These are phyloP conservation scores for Pelvicachromis taeniatus DNA, from an alignment of 2,113 vertebrate species.

Conservation along the genomic window DNA sequence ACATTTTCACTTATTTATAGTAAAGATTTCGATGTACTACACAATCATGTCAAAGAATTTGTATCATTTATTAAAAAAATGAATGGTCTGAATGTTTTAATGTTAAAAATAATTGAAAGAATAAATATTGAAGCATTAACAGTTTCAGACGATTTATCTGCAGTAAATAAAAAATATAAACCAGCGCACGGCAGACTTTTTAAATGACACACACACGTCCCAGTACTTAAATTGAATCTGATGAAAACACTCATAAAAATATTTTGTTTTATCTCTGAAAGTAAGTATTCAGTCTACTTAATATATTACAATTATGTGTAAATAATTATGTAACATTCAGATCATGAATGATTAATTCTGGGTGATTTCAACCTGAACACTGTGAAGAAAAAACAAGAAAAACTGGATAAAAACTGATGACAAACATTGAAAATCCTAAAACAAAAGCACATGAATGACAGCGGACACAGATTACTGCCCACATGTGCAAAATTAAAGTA, in stretches of 20 bases:
- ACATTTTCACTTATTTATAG: neutral
- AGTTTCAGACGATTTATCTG: neutral
- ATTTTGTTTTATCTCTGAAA: neutral
- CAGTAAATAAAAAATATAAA: neutral
- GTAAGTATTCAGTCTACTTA: neutral
- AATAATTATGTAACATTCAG: neutral
- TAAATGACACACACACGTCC: neutral
- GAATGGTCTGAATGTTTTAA: neutral
- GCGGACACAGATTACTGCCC: neutral
- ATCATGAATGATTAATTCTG: neutral
- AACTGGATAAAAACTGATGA: neutral
- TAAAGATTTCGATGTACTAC: neutral
- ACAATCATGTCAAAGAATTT: neutral
- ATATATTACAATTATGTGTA: neutral
- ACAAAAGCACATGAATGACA: neutral
- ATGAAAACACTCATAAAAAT: neutral
- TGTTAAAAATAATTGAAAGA: neutral
- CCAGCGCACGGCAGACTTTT: fast-evolving
- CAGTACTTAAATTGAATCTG: neutral
- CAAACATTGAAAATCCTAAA: neutral
- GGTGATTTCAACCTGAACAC: neutral
- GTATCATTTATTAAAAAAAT: neutral
- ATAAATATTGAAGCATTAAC: neutral
- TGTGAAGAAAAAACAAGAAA: neutral
- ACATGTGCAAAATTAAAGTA: neutral